Evolutionary conservation across 2,888 invertebrate species (phyloP).

Genomic region (Hydroisotoma schaefferi): DNA sequence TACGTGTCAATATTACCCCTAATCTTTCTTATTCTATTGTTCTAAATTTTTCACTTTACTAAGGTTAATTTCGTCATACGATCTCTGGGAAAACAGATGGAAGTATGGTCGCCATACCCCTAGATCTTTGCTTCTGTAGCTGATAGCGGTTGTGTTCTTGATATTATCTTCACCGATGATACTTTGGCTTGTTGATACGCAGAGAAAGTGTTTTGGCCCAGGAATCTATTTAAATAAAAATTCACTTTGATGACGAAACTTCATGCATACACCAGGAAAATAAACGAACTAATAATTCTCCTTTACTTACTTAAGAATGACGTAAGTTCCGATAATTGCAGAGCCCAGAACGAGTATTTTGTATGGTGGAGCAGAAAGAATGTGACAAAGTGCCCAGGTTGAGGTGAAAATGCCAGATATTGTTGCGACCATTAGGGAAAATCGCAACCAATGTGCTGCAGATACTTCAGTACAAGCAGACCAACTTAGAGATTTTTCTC

Average conservation of each 20-base stretch:
- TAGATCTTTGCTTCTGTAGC: constrained; percentile 47
- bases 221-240: constrained; percentile 61
- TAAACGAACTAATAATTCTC: constrained; percentile 8
- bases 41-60: too few relatives aligned
- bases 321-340: constrained; percentile 76
- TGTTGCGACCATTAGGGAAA: constrained; percentile 70
- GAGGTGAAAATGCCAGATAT: constrained; percentile 61
- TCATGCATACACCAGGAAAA: too few relatives aligned
- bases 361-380: constrained; percentile 51
- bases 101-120: too few relatives aligned
- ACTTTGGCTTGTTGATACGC: constrained; percentile 90
- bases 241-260: too few relatives aligned
- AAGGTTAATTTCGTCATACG: too few relatives aligned
- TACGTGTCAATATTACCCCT: too few relatives aligned
- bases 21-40: too few relatives aligned
- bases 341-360: constrained; percentile 73
- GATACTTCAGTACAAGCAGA: constrained; percentile 49
- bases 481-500: constrained; percentile 56
- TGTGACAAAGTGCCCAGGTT: constrained; percentile 50
- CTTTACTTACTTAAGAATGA: constrained; percentile 68
- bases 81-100: too few relatives aligned
- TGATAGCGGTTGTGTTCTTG: constrained; percentile 49
- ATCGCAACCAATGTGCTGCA: constrained; percentile 71
- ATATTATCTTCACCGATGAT: constrained; percentile 74
- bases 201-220: constrained; percentile 79